Percentiles rank a stretch among this genome's conserved stretches.
These are phyloP conservation scores for Myotis davidii DNA, from an alignment of 2,113 vertebrate species.

Conservation along the genomic window DNA sequence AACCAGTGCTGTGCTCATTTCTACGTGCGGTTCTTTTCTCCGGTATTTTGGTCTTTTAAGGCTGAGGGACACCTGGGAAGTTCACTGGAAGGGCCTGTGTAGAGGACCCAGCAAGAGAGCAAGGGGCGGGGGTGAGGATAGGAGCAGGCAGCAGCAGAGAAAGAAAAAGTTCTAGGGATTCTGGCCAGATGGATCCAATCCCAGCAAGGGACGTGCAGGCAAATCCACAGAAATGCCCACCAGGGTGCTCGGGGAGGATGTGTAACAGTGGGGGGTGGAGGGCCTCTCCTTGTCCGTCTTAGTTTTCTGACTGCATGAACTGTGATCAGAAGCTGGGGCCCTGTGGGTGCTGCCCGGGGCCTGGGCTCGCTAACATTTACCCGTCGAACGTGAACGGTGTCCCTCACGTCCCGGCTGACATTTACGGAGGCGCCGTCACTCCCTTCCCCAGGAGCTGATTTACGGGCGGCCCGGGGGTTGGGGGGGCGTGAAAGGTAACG, in stretches of 20 bases:
- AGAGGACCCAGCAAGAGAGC: neutral
- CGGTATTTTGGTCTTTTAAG: neutral
- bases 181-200: neutral
- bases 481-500: constrained; percentile 75
- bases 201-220: neutral
- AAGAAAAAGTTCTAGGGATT: neutral
- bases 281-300: neutral
- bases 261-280: constrained; percentile 29
- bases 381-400: constrained; percentile 71
- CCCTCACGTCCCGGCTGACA: constrained; percentile 69
- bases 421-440: constrained; percentile 75
- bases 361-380: constrained; percentile 75
- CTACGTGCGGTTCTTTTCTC: neutral
- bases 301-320: constrained; percentile 55
- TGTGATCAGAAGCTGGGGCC: constrained; percentile 53
- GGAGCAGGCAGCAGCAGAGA: neutral
- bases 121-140: neutral
- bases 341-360: constrained; percentile 29
- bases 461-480: constrained; percentile 53
- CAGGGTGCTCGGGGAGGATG: neutral
- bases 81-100: neutral
- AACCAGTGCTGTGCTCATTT: neutral
- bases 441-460: constrained; percentile 74
- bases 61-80: neutral
- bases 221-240: neutral